Evolutionary conservation across 2,797 vertebrate genomes (phyloP).

Genomic region (Rhynchonycteris naso): DNA sequence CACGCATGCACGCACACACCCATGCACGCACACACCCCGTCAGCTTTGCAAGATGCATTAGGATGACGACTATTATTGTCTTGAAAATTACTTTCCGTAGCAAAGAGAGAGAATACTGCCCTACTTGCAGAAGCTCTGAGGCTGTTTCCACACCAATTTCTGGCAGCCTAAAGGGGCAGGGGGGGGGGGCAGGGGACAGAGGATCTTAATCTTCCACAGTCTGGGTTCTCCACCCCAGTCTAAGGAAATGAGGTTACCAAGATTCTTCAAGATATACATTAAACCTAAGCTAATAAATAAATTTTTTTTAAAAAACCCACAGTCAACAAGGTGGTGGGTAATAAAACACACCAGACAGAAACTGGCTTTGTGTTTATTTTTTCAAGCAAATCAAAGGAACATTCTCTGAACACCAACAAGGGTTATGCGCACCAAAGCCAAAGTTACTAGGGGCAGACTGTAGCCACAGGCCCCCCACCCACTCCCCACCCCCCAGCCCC

Average conservation of each 20-base stretch:
- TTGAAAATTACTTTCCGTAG: not conserved
- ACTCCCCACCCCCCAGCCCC: no score
- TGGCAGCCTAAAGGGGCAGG: not conserved
- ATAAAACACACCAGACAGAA: not conserved
- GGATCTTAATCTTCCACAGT: not conserved
- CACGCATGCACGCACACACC: no score
- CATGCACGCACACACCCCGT: no score
- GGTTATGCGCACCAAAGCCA: not conserved
- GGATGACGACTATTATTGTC: rapidly evolving
- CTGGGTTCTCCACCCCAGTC: not conserved
- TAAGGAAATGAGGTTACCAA: not conserved
- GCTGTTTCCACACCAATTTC: not conserved
- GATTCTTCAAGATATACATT: not conserved
- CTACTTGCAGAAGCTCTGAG: not conserved
- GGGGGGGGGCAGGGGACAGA: no score
- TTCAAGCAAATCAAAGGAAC: not conserved
- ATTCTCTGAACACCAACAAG: not conserved
- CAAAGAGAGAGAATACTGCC: not conserved
- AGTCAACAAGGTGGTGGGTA: not conserved
- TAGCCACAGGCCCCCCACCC: no score
- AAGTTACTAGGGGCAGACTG: rapidly evolving
- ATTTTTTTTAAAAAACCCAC: not conserved
- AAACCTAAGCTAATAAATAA: not conserved
- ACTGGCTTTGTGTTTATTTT: not conserved
- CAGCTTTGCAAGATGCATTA: not conserved